Evolutionary conservation across 1,140 invertebrate genomes (phyloP), one percentile per base, ranked within the genome.

Genomic region (Atta texana): DNA sequence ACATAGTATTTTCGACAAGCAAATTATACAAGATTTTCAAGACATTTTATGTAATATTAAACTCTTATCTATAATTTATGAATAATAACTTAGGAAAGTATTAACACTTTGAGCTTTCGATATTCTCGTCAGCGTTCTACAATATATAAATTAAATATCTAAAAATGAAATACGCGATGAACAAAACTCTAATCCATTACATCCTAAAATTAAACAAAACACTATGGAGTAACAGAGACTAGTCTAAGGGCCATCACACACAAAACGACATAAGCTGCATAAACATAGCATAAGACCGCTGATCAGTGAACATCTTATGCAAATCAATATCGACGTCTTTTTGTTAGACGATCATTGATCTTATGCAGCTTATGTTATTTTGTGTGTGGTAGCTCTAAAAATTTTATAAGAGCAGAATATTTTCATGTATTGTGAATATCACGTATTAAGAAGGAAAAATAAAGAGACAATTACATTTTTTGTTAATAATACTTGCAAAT

Each of bases 191-290:
- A 49, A 72, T 49, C 18, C 7, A 82, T 59, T 71, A 59, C 49
- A 61, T 72, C 14, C 34, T 3, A 74, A 82, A 74, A 74, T 59
- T 82, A 61, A 74, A 82, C n/a, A 49, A 72, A 57, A 39, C 24
- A 69, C 10, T 39, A 55, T 16, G 14, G 0, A 69, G 31, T 31
- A 57, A 34, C 51, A 69, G 31, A 69, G 31, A 39, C 68, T 68
- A 68, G 8, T 24, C 14, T 16, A 72, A 39, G 0, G 6, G 7
- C 0, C 34, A 39, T 39, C 34, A 39, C 34, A 34, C 6, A 39
- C 34, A 8, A 39, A 7, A 39, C 8, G 6, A 8, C 34, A 39
- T 39, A 39, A 39, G 34, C 6, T 39, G 7, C 34, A 39, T 39
- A 39, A 39, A 7, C 6, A 39, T 39, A 39, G 34, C 7, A 8